Percentiles rank a stretch among this genome's conserved stretches.
Conservation (phyloP, 2,113 vertebrate species). For the Sitta europaea region DNA sequence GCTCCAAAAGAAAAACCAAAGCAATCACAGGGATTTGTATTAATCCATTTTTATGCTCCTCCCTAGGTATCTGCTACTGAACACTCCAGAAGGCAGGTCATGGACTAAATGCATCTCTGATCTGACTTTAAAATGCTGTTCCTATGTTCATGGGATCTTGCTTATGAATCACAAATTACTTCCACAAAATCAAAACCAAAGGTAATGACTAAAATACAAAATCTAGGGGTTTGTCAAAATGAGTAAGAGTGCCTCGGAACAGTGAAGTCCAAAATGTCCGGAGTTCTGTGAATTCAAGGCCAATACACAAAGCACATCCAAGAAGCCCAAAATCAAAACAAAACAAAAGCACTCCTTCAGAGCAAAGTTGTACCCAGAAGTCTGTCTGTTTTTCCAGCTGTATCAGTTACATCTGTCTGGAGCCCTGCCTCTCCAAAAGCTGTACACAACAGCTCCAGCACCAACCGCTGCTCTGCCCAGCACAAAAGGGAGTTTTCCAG, state of each 20-base stretch:
- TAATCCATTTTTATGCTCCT: not conserved
- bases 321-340: not conserved
- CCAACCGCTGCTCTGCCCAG: not conserved
- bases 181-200: not conserved
- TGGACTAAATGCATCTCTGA: not conserved
- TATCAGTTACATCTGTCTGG: slow-evolving; percentile 31
- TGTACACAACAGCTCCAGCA: not conserved
- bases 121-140: not conserved
- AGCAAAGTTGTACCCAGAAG: not conserved
- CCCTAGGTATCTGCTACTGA: not conserved
- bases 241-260: not conserved
- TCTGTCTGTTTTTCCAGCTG: slow-evolving; percentile 9
- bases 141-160: not conserved
- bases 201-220: not conserved
- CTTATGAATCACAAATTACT: not conserved
- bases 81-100: not conserved
- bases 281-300: not conserved
- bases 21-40: not conserved
- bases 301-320: not conserved
- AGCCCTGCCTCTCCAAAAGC: slow-evolving; percentile 5
- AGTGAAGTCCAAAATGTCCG: not conserved
- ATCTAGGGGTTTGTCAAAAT: not conserved
- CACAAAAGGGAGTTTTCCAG: slow-evolving; percentile 5
- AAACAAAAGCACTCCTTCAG: not conserved
- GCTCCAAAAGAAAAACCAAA: not conserved